Percentiles rank a stretch among this genome's conserved stretches.
Evolutionary conservation across 2,888 invertebrate species (phyloP).

Genomic region (Ypsolopha sequella): DNA sequence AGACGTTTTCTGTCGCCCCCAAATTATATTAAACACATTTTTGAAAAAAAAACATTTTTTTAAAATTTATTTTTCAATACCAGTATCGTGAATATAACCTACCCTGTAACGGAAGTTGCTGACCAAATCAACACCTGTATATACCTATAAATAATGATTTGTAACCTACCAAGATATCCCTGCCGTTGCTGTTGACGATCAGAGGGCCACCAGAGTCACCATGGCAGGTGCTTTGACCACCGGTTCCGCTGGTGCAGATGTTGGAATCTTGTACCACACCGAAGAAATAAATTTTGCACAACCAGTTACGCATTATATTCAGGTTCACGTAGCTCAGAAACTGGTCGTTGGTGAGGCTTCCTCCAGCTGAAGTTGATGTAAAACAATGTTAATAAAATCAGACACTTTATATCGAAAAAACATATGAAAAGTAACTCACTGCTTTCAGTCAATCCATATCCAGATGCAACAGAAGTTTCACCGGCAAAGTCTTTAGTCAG

Average conservation of each 20-base stretch:
- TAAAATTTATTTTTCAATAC: no score
- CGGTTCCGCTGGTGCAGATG: slow-evolving; percentile 31
- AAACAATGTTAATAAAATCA: background rate
- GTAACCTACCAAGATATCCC: background rate
- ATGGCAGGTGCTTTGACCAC: slow-evolving; percentile 22
- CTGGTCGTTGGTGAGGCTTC: slow-evolving; percentile 14
- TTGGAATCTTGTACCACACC: slow-evolving; percentile 14
- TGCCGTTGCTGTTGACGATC: slow-evolving; percentile 8
- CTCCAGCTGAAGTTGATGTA: slow-evolving; percentile 12
- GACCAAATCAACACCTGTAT: no score
- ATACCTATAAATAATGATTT: background rate
- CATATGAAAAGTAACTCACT: slow-evolving; percentile 14
- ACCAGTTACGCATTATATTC: slow-evolving; percentile 22
- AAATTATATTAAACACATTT: no score
- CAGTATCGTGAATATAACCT: no score
- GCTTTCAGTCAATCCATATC: slow-evolving; percentile 29
- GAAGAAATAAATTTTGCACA: slow-evolving; percentile 22
- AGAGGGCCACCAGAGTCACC: slow-evolving; percentile 44
- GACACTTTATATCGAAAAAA: background rate
- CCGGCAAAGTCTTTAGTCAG: slow-evolving; percentile 23
- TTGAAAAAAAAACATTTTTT: no score
- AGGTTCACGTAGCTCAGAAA: slow-evolving; percentile 23
- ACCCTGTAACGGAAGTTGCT: no score
- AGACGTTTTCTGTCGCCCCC: no score
- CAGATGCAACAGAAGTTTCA: slow-evolving; percentile 27